Evolutionary conservation across 92 coral and sea anemone species (phyloP), one percentile per base, ranked within the genome.

Genomic region (Heliopora coerulea): DNA sequence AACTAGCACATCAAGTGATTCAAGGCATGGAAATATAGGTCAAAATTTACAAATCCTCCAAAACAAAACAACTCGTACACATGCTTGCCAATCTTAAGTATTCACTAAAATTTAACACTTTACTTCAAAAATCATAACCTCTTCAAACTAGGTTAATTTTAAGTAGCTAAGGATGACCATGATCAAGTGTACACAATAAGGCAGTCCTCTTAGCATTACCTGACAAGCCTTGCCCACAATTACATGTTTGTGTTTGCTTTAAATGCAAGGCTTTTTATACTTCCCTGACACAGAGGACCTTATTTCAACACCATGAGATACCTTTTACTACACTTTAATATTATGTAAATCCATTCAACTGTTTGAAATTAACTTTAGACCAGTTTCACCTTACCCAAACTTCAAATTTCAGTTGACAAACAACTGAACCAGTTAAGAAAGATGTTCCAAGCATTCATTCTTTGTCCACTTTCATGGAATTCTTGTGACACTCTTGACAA

Each of bases 401-500:
- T 56, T 29, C 30, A 14, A 56, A 31, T 56, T 56, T 56, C 3
- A 3, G 33, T 23, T 56, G 61, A 31, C 23, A 6, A 3, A 23
- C 14, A 56, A 56, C 29, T 31, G 8, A 28, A 56, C 30, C 28
- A 56, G 1, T 13, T 8, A 17, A 3, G 11, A 23, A 28, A 23
- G 33, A 4, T 56, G 23, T 56, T 14, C 61, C 30, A 12, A 6
- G 52, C 41, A 54, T 52, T 52, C 41, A 50, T 54, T 19, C 13
- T 26, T n/a, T n/a, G n/a, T n/a, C 32, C 21, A 0, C 63, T 11
- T 0, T 56, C 12, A 39, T 83, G 34, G 96, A 86, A 57, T 66
- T 86, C 67, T 74, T 69, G 69, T 83, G 87, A 84, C 97, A 91
- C 28, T 77, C 84, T 64, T 80, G 80, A 58, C 97, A 91, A 73